phyloP scores from a whole-genome alignment of 2,888 invertebrate species.

The Spilosoma lubricipeda region DNA sequence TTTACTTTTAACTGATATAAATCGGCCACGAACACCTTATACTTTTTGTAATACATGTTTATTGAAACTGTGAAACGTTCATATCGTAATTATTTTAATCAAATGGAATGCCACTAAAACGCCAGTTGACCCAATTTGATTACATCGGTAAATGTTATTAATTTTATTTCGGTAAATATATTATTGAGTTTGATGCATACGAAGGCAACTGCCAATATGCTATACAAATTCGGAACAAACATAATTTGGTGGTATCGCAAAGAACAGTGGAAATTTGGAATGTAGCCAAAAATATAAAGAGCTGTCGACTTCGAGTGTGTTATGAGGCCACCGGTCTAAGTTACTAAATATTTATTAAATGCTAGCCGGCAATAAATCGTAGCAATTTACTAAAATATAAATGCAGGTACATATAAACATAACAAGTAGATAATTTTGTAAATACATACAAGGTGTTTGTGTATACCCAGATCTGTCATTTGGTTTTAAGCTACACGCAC shows the following conservation, averaged over 20 bases:
- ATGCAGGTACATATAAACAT: neutral
- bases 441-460: too few species aligned
- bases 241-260: constrained; percentile 66
- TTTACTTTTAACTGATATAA: constrained; percentile 7
- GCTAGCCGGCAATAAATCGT: constrained; percentile 43
- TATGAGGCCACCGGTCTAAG: constrained; percentile 70
- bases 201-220: constrained; percentile 43
- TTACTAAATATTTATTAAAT: constrained; percentile 70
- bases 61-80: constrained; percentile 6
- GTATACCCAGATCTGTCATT: neutral
- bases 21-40: neutral
- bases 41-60: neutral
- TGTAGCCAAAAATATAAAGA: constrained; percentile 75
- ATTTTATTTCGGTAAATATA: neutral
- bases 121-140: constrained; percentile 17
- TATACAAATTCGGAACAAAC: constrained; percentile 61
- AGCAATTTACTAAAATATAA: constrained; percentile 46
- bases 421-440: neutral
- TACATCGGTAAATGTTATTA: constrained; percentile 16
- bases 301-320: constrained; percentile 63
- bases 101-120: constrained; percentile 19
- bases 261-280: constrained; percentile 71
- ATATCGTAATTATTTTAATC: constrained; percentile 17
- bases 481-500: neutral
- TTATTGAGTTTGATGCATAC: constrained; percentile 9